Percentiles rank a stretch among this genome's conserved stretches.
These are phyloP conservation scores for Vespertilio murinus DNA, from an alignment of 2,797 vertebrate species.

Conservation along the genomic window DNA sequence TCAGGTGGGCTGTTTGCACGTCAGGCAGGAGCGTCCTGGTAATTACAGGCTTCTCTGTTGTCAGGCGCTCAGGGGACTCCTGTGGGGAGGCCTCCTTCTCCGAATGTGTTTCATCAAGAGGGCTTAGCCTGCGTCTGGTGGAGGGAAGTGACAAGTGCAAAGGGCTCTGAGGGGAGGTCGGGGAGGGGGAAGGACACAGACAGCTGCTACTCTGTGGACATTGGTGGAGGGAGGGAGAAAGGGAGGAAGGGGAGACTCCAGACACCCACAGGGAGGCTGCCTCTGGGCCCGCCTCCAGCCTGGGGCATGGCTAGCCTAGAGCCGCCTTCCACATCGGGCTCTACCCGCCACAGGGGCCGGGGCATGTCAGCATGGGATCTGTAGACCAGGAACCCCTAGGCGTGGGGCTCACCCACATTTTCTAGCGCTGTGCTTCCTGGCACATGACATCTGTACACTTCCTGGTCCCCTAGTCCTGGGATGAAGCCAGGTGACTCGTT, in stretches of 20 bases:
- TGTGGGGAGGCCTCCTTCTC: neutral
- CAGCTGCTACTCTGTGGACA: neutral
- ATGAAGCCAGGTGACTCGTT: neutral
- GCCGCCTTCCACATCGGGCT: accelerated
- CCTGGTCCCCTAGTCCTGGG: neutral
- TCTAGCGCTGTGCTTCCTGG: neutral
- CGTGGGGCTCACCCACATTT: accelerated
- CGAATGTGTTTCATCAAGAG: neutral
- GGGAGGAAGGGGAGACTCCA: neutral
- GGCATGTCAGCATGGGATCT: accelerated
- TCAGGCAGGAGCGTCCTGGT: neutral
- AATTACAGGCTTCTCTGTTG: neutral
- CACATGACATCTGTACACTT: accelerated
- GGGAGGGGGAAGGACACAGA: neutral
- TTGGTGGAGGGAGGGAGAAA: neutral
- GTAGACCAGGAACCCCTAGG: neutral
- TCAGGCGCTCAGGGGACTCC: neutral
- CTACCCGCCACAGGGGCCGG: accelerated
- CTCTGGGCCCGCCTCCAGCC: accelerated
- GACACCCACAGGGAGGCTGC: neutral
- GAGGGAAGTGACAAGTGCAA: constrained; percentile 15
- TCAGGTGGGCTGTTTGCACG: neutral
- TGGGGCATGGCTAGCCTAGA: neutral
- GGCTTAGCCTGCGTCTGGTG: neutral
- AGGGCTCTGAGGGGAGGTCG: neutral